phyloP scores from a whole-genome alignment of 2,113 vertebrate species.

The Chloroceryle aenea region DNA sequence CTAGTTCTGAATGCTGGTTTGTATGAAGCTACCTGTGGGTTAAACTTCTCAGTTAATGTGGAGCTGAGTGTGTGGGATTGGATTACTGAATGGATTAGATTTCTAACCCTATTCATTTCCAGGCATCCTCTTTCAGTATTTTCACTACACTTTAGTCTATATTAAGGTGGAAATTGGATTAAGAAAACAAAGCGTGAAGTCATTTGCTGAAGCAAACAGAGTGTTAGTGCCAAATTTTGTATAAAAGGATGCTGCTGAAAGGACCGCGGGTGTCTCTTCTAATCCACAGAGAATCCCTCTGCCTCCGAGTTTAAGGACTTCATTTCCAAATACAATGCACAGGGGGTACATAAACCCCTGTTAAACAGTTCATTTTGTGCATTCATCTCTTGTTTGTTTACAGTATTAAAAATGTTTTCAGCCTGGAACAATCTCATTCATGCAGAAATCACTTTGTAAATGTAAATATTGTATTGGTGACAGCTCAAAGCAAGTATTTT shows the following conservation, averaged over 20 bases:
- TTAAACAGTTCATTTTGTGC: constrained; percentile 54
- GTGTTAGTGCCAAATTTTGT: constrained; percentile 46
- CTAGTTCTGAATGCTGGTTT: not conserved
- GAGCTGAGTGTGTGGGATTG: constrained; percentile 5
- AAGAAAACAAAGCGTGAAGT: constrained; percentile 52
- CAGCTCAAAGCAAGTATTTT: not conserved
- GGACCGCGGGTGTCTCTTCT: not conserved
- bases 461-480: constrained; percentile 27
- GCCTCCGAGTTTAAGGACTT: constrained; percentile 48
- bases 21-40: not conserved
- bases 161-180: constrained; percentile 64
- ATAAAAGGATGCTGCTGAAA: constrained; percentile 42
- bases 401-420: constrained; percentile 47
- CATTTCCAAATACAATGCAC: constrained; percentile 47
- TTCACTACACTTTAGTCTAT: constrained; percentile 29
- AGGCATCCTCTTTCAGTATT: constrained; percentile 35
- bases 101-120: constrained; percentile 13
- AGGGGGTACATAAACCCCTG: constrained; percentile 57
- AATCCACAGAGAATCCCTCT: constrained; percentile 30
- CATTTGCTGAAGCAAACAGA: constrained; percentile 41
- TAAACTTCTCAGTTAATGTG: not conserved
- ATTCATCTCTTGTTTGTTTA: constrained; percentile 54
- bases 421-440: constrained; percentile 46
- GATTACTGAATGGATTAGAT: constrained; percentile 28
- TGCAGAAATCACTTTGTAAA: constrained; percentile 40